These are phyloP conservation scores for Botia kubotai DNA, from an alignment of 2,797 vertebrate genomes.

Conservation along the genomic window DNA sequence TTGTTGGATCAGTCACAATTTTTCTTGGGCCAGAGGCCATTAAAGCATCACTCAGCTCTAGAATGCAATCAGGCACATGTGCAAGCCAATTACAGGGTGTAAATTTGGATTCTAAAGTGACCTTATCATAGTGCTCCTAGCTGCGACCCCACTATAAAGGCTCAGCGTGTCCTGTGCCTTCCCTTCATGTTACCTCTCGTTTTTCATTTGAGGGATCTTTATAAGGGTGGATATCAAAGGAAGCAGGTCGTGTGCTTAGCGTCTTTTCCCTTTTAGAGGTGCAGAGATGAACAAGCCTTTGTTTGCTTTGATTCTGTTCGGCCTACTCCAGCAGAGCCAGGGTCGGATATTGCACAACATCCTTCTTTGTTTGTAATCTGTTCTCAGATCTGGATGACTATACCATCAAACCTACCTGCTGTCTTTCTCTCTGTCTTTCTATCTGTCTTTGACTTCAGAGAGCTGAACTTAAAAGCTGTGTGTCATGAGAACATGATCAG, in stretches of 20 bases:
- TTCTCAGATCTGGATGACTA: constrained; percentile 65
- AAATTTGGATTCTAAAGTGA: constrained; percentile 81
- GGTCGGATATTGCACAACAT: constrained; percentile 77
- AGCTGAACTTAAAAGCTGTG: constrained; percentile 44
- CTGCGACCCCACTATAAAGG: constrained; percentile 79
- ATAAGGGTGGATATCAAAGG: constrained; percentile 84
- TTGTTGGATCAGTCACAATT: constrained; percentile 54
- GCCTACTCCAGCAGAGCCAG: constrained; percentile 74
- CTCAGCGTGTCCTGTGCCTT: constrained; percentile 63
- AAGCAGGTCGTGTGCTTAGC: constrained; percentile 74
- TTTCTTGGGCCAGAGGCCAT: constrained; percentile 47
- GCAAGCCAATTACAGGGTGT: constrained; percentile 81
- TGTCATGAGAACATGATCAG: constrained; percentile 48
- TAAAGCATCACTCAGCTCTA: constrained; percentile 60
- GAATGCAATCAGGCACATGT: constrained; percentile 76
- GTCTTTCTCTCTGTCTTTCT: constrained; percentile 43
- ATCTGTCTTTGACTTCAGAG: constrained; percentile 7
- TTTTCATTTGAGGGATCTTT: constrained; percentile 83
- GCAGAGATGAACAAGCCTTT: constrained; percentile 66
- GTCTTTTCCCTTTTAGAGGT: constrained; percentile 78
- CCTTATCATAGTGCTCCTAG: constrained; percentile 81
- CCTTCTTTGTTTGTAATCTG: constrained; percentile 83
- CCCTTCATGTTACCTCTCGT: constrained; percentile 70
- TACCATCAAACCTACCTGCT: constrained; percentile 63
- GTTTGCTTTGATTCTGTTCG: constrained; percentile 85